phyloP scores from a whole-genome alignment of 2,113 vertebrate genomes.

The Asarcornis scutulata region DNA sequence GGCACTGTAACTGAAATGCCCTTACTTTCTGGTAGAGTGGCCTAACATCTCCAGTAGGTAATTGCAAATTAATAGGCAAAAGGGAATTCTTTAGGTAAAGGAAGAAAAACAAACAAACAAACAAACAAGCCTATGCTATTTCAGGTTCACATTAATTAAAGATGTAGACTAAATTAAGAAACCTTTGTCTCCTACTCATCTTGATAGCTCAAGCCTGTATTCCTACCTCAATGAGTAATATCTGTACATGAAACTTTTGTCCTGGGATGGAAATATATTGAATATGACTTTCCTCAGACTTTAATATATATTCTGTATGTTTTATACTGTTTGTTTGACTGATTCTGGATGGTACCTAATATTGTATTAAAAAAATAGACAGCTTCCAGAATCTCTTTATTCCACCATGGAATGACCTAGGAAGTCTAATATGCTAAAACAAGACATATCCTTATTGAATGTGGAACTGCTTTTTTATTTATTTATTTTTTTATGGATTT shows the following conservation, averaged over 20 bases:
- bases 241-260: neutral
- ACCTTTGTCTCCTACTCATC: neutral
- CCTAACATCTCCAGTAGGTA: neutral
- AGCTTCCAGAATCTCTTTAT: neutral
- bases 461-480: neutral
- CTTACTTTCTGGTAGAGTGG: neutral
- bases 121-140: neutral
- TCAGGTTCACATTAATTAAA: neutral
- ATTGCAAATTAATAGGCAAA: neutral
- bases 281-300: neutral
- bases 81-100: neutral
- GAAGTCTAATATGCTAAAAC: neutral
- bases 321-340: neutral
- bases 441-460: neutral
- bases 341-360: neutral
- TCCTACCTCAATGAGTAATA: rapidly evolving
- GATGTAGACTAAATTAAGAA: neutral
- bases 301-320: neutral
- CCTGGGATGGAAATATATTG: neutral
- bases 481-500: neutral
- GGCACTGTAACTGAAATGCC: neutral
- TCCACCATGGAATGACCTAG: neutral
- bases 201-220: neutral
- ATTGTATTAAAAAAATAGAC: neutral
- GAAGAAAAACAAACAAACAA: neutral